A percentile compares a stretch with the other conserved stretches of the same genome.
phyloP scores from a whole-genome alignment of 92 coral and sea anemone genomes.

The Zoanthus solanderi region DNA sequence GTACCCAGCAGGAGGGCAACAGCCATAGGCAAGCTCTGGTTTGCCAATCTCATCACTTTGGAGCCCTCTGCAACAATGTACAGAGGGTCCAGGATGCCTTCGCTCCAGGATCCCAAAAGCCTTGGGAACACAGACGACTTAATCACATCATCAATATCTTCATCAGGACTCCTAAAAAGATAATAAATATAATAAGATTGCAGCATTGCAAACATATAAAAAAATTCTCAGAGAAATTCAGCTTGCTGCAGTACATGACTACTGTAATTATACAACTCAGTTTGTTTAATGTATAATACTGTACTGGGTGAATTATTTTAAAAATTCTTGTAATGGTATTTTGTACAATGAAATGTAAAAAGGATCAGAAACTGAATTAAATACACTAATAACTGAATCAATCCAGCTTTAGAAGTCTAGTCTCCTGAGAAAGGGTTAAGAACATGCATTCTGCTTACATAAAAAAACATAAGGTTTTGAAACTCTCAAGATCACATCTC shows the following conservation, averaged over 20 bases:
- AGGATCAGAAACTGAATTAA: conserved; percentile 8
- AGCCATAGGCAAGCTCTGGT: background rate
- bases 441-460: no score
- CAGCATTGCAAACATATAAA: background rate
- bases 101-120: background rate
- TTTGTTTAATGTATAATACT: background rate
- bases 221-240: background rate
- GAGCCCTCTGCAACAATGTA: conserved; percentile 18
- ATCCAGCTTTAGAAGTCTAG: background rate
- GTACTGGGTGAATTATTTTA: background rate
- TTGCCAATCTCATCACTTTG: background rate
- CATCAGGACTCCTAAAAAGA: background rate
- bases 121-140: background rate
- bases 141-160: background rate
- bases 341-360: background rate
- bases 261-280: conserved; percentile 19
- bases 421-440: background rate
- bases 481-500: no score
- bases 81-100: background rate
- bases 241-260: conserved; percentile 16
- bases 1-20: conserved; percentile 9
- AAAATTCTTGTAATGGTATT: conserved; percentile 16
- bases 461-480: no score
- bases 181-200: background rate
- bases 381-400: conserved; percentile 9